These are phyloP conservation scores for Dasypolia templi DNA, from an alignment of 2,888 invertebrate genomes.

Conservation along the genomic window DNA sequence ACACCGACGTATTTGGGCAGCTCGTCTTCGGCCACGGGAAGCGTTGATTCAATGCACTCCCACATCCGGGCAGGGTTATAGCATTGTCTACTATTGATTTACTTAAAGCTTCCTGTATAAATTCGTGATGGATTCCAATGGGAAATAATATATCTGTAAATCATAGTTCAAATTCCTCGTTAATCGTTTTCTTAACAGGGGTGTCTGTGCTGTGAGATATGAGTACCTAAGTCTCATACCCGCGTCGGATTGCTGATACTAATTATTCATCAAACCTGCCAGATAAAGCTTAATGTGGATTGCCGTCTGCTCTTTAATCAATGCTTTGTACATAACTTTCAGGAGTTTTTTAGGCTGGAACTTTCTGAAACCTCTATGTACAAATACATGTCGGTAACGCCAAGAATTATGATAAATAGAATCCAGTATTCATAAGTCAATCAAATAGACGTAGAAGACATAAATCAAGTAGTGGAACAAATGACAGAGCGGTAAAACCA, in stretches of 20 bases:
- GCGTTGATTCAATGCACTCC: slow-evolving; percentile 83
- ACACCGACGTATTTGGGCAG: slow-evolving; percentile 66
- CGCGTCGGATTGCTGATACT: slow-evolving; percentile 40
- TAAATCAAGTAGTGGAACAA: slow-evolving; percentile 25
- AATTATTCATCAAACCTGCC: slow-evolving; percentile 56
- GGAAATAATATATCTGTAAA: slow-evolving; percentile 48
- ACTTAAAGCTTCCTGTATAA: slow-evolving; percentile 80
- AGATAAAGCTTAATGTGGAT: slow-evolving; percentile 35
- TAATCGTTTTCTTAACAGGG: slow-evolving; percentile 5
- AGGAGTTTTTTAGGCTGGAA: slow-evolving; percentile 30
- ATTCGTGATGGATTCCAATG: slow-evolving; percentile 64
- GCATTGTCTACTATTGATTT: slow-evolving; percentile 79
- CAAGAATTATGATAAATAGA: background rate
- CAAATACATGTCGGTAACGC: background rate
- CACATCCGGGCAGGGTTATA: slow-evolving; percentile 78
- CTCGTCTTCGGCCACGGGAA: slow-evolving; percentile 61
- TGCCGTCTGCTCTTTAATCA: slow-evolving; percentile 46
- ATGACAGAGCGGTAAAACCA: slow-evolving; percentile 28
- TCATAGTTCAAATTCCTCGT: slow-evolving; percentile 18
- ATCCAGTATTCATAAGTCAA: slow-evolving; percentile 10
- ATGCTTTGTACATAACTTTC: slow-evolving; percentile 12
- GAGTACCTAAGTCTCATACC: slow-evolving; percentile 24
- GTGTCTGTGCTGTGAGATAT: slow-evolving; percentile 10
- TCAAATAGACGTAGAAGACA: slow-evolving; percentile 18
- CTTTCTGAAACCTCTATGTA: slow-evolving; percentile 10